Percentiles rank a stretch among this genome's conserved stretches.
Evolutionary conservation across 2,113 vertebrate genomes (phyloP).

Genomic region (human (Homo sapiens)): DNA sequence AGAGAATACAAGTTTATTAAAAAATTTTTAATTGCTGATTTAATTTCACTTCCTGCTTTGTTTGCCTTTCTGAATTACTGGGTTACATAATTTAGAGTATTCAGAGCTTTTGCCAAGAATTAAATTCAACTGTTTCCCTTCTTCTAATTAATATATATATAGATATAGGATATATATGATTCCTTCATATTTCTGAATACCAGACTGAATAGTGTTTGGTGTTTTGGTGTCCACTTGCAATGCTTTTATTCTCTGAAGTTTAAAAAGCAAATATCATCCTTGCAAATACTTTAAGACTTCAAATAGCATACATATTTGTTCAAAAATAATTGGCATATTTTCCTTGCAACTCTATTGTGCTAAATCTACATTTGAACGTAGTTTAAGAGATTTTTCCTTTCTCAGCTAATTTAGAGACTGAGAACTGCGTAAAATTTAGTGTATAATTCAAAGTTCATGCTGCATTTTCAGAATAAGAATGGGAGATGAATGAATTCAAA

Average conservation of each 20-base stretch:
- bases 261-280: neutral
- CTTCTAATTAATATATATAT: neutral
- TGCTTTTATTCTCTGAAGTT: neutral
- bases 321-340: neutral
- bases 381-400: neutral
- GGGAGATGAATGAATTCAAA: conserved; percentile 57
- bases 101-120: neutral
- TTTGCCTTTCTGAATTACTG: neutral
- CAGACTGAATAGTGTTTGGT: neutral
- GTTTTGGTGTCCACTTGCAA: neutral
- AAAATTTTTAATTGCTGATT: neutral
- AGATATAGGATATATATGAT: neutral
- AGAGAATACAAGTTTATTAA: neutral
- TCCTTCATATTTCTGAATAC: neutral
- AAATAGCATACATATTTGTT: neutral
- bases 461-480: neutral
- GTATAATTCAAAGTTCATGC: conserved; percentile 19
- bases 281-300: neutral
- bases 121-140: neutral
- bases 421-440: neutral
- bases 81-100: neutral
- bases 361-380: neutral
- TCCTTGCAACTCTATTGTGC: neutral
- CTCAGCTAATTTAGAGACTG: neutral
- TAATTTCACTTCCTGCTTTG: neutral